Evolutionary conservation across 2,113 vertebrate species (phyloP).

Genomic region (Varanus salvator): DNA sequence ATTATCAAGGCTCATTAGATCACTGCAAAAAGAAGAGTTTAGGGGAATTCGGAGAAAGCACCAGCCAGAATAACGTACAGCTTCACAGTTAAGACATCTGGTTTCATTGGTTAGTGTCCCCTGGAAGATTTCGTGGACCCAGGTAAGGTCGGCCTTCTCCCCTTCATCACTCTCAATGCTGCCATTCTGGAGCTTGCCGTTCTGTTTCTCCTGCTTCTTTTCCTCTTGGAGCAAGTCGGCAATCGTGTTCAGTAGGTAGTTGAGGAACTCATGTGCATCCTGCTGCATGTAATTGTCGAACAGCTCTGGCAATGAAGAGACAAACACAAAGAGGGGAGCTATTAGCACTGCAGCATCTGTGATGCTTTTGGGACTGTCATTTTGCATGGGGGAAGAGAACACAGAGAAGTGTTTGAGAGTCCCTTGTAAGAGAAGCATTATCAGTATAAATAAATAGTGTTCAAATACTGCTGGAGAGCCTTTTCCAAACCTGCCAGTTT

Average conservation of each 20-base stretch:
- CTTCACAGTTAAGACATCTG: conserved; percentile 94
- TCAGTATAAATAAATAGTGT: background rate
- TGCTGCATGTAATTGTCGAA: conserved; percentile 97
- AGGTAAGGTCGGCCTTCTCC: conserved; percentile 88
- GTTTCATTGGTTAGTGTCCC: conserved; percentile 95
- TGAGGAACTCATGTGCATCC: conserved; percentile 93
- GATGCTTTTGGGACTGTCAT: background rate
- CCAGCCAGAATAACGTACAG: conserved; percentile 76
- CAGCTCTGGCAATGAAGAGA: conserved; percentile 79
- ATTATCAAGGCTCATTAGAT: no score
- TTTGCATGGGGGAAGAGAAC: background rate
- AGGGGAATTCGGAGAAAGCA: background rate
- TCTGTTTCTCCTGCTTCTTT: conserved; percentile 80
- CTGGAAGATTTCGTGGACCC: conserved; percentile 96
- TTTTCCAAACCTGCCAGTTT: background rate
- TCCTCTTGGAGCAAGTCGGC: conserved; percentile 88
- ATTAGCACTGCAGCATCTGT: no score
- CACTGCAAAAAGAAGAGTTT: background rate
- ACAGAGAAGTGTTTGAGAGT: background rate
- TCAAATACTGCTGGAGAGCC: background rate
- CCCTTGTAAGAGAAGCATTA: background rate
- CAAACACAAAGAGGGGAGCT: background rate
- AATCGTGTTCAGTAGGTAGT: conserved; percentile 95
- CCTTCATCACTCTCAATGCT: conserved; percentile 81
- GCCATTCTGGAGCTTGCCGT: conserved; percentile 75